Percentiles rank a stretch among this genome's conserved stretches.
phyloP scores from a whole-genome alignment of 1,140 invertebrate genomes.

The Plodia interpunctella region DNA sequence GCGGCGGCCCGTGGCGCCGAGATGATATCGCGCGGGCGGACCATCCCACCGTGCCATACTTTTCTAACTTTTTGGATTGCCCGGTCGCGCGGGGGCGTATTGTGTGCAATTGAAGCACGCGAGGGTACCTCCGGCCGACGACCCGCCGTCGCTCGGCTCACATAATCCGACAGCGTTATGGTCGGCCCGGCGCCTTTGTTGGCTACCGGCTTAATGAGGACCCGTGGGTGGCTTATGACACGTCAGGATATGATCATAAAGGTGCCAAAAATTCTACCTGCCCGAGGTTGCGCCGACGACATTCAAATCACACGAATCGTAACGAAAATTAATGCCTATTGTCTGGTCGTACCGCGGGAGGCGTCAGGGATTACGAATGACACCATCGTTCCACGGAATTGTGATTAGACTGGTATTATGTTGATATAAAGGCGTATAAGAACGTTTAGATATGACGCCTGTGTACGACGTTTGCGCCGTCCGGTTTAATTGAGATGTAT shows the following conservation, averaged over 20 bases:
- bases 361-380: conserved; percentile 45
- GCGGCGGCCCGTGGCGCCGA: conserved; percentile 47
- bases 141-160: conserved; percentile 45
- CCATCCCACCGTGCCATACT: conserved; percentile 48
- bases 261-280: conserved; percentile 74
- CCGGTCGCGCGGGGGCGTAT: conserved; percentile 60
- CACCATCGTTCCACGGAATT: conserved; percentile 26
- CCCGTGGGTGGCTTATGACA: conserved; percentile 73
- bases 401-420: conserved; percentile 17
- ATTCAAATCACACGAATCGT: conserved; percentile 66
- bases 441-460: not conserved
- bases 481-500: conserved; percentile 63
- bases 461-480: conserved; percentile 19
- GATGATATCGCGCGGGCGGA: conserved; percentile 49
- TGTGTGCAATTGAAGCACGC: conserved; percentile 69
- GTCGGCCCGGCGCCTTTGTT: conserved; percentile 67
- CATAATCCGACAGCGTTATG: conserved; percentile 72
- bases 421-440: conserved; percentile 19
- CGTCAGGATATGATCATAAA: conserved; percentile 71
- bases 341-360: conserved; percentile 43
- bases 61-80: conserved; percentile 70
- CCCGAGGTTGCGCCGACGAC: conserved; percentile 55
- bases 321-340: conserved; percentile 72
- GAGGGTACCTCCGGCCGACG: conserved; percentile 62
- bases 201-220: conserved; percentile 70